Evolutionary conservation across 2,888 invertebrate species (phyloP).

Genomic region (Leucoptera coffeella): DNA sequence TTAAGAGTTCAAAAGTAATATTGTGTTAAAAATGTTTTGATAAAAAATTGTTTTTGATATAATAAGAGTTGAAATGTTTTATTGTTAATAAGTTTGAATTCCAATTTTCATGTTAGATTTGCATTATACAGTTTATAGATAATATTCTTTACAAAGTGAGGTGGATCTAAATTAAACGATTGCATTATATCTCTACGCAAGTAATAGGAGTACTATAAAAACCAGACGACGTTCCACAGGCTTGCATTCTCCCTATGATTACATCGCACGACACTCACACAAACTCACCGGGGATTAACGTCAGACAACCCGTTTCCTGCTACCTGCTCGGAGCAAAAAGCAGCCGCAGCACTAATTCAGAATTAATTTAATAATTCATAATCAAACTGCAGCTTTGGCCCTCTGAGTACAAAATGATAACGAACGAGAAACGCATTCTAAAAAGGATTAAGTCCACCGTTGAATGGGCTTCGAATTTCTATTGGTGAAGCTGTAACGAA

Average conservation of each 20-base stretch:
- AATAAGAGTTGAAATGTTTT: too few relatives aligned
- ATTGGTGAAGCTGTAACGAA: constrained; percentile 46
- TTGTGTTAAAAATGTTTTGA: too few relatives aligned
- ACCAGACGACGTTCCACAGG: constrained; percentile 24
- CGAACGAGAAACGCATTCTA: constrained; percentile 8
- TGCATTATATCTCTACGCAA: too few relatives aligned
- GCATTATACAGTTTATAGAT: too few relatives aligned
- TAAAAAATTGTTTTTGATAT: too few relatives aligned
- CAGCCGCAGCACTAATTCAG: constrained; percentile 30
- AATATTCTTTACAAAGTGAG: too few relatives aligned
- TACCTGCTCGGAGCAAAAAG: constrained; percentile 43
- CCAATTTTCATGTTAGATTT: too few relatives aligned
- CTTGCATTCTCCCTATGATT: constrained; percentile 24
- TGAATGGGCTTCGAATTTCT: too few relatives aligned
- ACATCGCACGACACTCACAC: constrained; percentile 24
- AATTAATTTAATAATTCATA: constrained; percentile 43
- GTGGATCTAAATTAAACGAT: too few relatives aligned
- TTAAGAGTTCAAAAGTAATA: too few relatives aligned
- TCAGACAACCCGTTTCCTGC: constrained; percentile 48
- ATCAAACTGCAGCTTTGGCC: constrained; percentile 12
- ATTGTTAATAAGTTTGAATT: too few relatives aligned
- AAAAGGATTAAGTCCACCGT: too few relatives aligned
- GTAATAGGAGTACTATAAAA: constrained; percentile 24
- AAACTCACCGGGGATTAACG: constrained; percentile 29
- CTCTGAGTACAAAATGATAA: constrained; percentile 7